phyloP scores from a whole-genome alignment of 2,797 vertebrate genomes.

The Antennarius maculatus region DNA sequence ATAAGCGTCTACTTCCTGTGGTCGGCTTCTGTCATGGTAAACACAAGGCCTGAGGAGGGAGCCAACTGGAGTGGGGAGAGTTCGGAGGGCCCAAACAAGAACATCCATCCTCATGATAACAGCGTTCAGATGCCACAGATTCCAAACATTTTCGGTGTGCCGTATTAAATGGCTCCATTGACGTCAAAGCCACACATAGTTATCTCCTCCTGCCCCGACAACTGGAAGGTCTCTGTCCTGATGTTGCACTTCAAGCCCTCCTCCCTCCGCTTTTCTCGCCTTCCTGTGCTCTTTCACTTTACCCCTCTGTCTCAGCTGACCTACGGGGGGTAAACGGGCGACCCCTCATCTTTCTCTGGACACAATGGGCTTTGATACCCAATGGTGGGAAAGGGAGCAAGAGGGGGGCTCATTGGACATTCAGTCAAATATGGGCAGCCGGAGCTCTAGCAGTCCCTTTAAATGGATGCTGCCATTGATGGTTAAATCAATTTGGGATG shows the following conservation, averaged over 20 bases:
- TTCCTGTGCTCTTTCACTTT: constrained; percentile 77
- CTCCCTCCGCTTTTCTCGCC: constrained; percentile 56
- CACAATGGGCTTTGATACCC: constrained; percentile 95
- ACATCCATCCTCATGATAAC: constrained; percentile 41
- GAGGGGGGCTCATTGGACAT: constrained; percentile 83
- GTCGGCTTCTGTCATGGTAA: constrained; percentile 7
- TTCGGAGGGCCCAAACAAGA: constrained; percentile 22
- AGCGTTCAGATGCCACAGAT: constrained; percentile 75
- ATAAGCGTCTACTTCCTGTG: constrained; percentile 11
- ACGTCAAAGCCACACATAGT: constrained; percentile 73
- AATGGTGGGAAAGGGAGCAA: constrained; percentile 89
- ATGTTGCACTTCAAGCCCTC: constrained; percentile 39
- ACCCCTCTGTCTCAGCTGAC: constrained; percentile 82
- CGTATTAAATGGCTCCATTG: constrained; percentile 78
- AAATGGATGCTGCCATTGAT: constrained; percentile 91
- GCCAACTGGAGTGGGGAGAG: constrained; percentile 4
- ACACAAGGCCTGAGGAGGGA: constrained; percentile 12
- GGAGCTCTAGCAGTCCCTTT: constrained; percentile 78
- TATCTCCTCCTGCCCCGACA: constrained; percentile 53
- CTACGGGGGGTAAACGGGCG: constrained; percentile 84
- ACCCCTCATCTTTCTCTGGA: constrained; percentile 89
- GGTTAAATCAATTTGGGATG: constrained; percentile 95
- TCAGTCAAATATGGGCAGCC: constrained; percentile 86
- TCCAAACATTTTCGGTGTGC: constrained; percentile 78
- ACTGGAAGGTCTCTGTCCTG: constrained; percentile 26